A percentile compares a stretch with the other conserved stretches of the same genome.
phyloP scores from a whole-genome alignment of 2,113 vertebrate genomes.

The Hiodon tergisus region DNA sequence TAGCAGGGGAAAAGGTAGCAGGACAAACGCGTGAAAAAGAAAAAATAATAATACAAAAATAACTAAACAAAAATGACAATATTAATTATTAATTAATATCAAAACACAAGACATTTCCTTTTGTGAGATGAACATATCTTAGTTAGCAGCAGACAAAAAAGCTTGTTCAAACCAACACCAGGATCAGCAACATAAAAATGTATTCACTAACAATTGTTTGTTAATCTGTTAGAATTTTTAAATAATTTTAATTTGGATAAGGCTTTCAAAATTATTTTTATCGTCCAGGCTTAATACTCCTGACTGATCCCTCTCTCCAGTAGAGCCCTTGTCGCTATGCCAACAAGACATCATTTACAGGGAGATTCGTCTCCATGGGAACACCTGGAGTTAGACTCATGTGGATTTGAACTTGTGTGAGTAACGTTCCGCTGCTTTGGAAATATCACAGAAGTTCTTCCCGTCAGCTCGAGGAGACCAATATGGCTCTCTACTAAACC shows the following conservation, averaged over 20 bases:
- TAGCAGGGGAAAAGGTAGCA: not conserved
- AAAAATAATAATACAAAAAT: not conserved
- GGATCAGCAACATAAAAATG: not conserved
- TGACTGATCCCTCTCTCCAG: not conserved
- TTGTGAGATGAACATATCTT: not conserved
- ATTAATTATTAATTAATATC: not conserved
- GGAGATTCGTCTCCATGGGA: not conserved
- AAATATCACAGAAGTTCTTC: constrained; percentile 22
- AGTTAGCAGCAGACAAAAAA: not conserved
- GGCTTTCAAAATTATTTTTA: not conserved
- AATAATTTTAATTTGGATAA: not conserved
- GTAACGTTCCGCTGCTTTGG: constrained; percentile 1
- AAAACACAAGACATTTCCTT: not conserved
- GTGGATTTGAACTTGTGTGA: constrained; percentile 8
- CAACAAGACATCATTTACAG: not conserved
- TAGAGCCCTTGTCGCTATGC: not conserved
- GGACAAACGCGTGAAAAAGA: not conserved
- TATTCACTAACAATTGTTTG: not conserved
- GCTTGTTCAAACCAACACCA: not conserved
- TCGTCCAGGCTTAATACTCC: too few species aligned
- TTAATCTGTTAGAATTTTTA: not conserved
- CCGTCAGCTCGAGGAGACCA: too few species aligned
- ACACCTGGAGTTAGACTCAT: not conserved
- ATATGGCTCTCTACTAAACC: too few species aligned
- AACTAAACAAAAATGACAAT: too few species aligned